Evolutionary conservation across 2,113 vertebrate genomes (phyloP).

Genomic region (Panurus biarmicus): DNA sequence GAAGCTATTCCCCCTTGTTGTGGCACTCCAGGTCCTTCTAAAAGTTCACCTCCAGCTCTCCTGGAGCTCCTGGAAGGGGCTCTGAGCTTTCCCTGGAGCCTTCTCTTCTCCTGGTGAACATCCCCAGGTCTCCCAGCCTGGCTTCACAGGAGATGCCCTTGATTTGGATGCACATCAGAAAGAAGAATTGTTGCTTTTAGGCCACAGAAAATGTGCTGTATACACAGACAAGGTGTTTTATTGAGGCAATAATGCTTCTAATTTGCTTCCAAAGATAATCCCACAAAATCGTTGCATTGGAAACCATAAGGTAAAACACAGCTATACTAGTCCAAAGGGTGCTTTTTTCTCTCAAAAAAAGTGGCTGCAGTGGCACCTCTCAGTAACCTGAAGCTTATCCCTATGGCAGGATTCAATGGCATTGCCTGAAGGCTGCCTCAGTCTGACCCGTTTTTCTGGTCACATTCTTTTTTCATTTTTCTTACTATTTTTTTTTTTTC

Average conservation of each 20-base stretch:
- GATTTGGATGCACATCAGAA: background rate
- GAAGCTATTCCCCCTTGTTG: background rate
- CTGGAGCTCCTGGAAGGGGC: background rate
- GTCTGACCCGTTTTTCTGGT: background rate
- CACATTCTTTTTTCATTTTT: background rate
- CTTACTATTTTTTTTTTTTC: background rate
- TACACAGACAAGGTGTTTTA: background rate
- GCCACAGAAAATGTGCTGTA: background rate
- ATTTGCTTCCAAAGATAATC: background rate
- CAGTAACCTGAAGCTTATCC: background rate
- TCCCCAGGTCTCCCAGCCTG: background rate
- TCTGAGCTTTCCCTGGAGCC: rapidly evolving
- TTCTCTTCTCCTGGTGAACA: background rate
- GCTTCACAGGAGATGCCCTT: background rate
- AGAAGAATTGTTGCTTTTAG: background rate
- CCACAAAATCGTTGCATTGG: background rate
- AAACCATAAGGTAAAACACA: background rate
- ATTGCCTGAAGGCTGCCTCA: background rate
- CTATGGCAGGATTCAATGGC: background rate
- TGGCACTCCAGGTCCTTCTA: background rate
- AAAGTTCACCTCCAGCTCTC: background rate
- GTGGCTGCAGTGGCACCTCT: background rate
- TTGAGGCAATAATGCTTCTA: background rate
- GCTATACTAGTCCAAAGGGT: background rate
- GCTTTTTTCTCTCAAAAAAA: background rate